Evolutionary conservation across 2,888 invertebrate genomes (phyloP).

Genomic region (Anodontia alba): DNA sequence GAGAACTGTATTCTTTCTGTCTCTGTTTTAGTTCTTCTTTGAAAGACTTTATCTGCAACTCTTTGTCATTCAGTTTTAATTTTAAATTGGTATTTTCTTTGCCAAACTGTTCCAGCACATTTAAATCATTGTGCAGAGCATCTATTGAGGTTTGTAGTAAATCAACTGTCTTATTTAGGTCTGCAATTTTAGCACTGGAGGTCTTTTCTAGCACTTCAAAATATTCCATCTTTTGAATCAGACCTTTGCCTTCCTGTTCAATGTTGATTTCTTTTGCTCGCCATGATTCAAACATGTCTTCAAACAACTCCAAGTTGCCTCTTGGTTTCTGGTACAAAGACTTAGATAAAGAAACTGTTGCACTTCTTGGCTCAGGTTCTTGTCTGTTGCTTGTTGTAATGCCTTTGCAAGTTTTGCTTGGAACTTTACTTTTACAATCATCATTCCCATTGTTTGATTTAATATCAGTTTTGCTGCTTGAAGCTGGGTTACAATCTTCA

Average conservation of each 20-base stretch:
- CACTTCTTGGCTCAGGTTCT: too few relatives aligned
- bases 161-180: conserved; percentile 24
- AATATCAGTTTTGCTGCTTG: too few relatives aligned
- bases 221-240: not conserved
- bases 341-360: not conserved
- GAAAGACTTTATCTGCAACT: conserved; percentile 27
- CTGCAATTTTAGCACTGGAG: conserved; percentile 18
- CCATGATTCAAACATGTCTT: conserved; percentile 37
- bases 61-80: conserved; percentile 37
- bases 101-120: conserved; percentile 40
- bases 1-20: not conserved
- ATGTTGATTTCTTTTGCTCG: conserved; percentile 8
- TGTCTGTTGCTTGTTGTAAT: too few relatives aligned
- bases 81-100: conserved; percentile 55
- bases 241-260: conserved; percentile 4
- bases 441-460: too few relatives aligned
- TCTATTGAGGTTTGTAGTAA: conserved; percentile 37
- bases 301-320: conserved; percentile 34
- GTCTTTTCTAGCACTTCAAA: not conserved
- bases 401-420: too few relatives aligned
- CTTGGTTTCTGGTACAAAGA: not conserved
- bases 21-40: conserved; percentile 12
- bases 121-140: conserved; percentile 45
- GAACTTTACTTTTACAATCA: too few relatives aligned
- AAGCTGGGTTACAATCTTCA: too few relatives aligned